Percentiles rank a stretch among this genome's conserved stretches.
phyloP scores from a whole-genome alignment of 2,888 invertebrate species.

The Scrobipalpa atriplicella region DNA sequence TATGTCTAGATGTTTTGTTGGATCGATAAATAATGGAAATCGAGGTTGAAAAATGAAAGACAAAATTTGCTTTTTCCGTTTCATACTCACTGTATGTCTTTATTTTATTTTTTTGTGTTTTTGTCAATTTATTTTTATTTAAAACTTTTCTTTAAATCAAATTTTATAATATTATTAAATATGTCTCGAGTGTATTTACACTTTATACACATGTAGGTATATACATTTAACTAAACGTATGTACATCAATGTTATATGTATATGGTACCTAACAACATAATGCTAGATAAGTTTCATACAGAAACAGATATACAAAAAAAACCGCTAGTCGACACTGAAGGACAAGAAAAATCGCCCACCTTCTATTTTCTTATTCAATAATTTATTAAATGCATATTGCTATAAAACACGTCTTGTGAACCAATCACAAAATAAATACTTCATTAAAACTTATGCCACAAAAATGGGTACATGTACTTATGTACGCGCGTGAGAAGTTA shows the following conservation, averaged over 20 bases:
- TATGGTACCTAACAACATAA: constrained; percentile 21
- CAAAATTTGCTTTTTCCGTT: constrained; percentile 69
- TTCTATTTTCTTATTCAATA: background rate
- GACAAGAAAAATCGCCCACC: constrained; percentile 8
- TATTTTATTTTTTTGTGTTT: constrained; percentile 74
- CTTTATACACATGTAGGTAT: constrained; percentile 69
- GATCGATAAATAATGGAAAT: background rate
- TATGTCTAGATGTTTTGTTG: too few species aligned
- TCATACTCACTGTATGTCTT: constrained; percentile 81
- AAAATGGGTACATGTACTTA: too few species aligned
- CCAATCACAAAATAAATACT: constrained; percentile 17
- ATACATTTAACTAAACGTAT: constrained; percentile 56
- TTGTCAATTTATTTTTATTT: constrained; percentile 69
- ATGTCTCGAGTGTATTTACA: constrained; percentile 77
- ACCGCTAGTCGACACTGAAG: constrained; percentile 22
- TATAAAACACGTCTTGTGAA: constrained; percentile 24
- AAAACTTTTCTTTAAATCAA: constrained; percentile 78
- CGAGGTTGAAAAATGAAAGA: constrained; percentile 58
- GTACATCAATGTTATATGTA: constrained; percentile 39
- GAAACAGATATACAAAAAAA: constrained; percentile 22
- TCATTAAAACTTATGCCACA: background rate
- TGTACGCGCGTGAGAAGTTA: too few species aligned
- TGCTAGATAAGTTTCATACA: constrained; percentile 16
- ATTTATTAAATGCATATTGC: constrained; percentile 36
- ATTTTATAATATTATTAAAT: constrained; percentile 77